Percentiles rank a stretch among this genome's conserved stretches.
These are phyloP conservation scores for Echinometra lucunter DNA, from an alignment of 53 echinoderm and acorn worm genomes.

Conservation along the genomic window DNA sequence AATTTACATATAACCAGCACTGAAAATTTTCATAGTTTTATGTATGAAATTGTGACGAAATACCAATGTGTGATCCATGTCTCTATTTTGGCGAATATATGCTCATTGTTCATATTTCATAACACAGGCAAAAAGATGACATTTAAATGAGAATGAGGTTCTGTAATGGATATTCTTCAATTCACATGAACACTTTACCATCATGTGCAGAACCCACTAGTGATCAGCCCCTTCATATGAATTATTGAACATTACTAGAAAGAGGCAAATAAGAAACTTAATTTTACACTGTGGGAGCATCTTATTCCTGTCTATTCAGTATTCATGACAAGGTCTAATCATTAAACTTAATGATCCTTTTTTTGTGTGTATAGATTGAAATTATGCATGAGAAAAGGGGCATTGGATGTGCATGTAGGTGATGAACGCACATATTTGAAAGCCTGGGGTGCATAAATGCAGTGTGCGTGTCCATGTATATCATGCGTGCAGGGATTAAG, in stretches of 20 bases:
- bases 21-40: no score
- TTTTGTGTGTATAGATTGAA: constrained; percentile 55
- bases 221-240: not conserved
- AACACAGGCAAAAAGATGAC: not conserved
- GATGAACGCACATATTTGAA: constrained; percentile 61
- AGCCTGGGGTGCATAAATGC: constrained; percentile 64
- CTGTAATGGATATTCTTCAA: not conserved
- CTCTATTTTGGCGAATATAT: not conserved
- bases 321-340: constrained; percentile 44
- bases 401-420: constrained; percentile 50
- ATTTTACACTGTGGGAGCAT: constrained; percentile 23
- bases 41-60: not conserved
- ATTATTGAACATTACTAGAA: not conserved
- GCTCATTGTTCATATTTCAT: not conserved
- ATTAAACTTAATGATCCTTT: constrained; percentile 55
- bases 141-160: not conserved
- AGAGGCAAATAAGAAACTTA: not conserved
- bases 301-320: constrained; percentile 43
- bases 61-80: not conserved
- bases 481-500: constrained; percentile 65
- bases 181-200: not conserved
- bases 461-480: constrained; percentile 63
- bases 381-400: constrained; percentile 62
- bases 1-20: no score
- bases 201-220: not conserved